Base-by-base conservation (phyloP, 2,888 invertebrate species). In the Rhynchonema sp. region DNA sequence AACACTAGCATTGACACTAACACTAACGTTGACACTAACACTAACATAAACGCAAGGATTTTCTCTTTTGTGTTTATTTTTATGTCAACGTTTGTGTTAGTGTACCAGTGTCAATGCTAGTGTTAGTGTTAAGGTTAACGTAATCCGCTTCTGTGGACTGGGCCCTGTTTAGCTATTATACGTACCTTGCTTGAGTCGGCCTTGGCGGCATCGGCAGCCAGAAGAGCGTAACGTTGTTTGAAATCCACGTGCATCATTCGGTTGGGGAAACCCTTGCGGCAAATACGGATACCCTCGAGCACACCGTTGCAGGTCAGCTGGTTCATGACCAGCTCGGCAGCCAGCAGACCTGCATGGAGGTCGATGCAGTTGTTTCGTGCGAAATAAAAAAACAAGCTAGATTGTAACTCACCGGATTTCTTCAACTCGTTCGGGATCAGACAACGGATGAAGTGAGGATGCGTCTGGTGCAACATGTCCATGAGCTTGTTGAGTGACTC, bases 251-350 rank as follows among this genome's bases (percentile, higher is more conserved):
- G 96, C 72, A 89, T 84, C 88, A 98, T 91, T 80, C 98, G 87
- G 87, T 96, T 98, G 83, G 98, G 98, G 87, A 98, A 98, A 78
- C 98, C 98, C 67, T 78, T 78, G 81, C 96, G 87, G 81, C 98
- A 98, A 82, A 98, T 98, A 88, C 98, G 92, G 83, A 98, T 98
- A 81, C 98, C 98, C 85, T 99, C 98, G 83, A 98, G 86, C 81
- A 98, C 98, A 89, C 98, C 98, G 85, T 98, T 98, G 86, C 98
- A 98, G 72, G 94, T 94, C 77, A 99, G 83, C 83, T 98, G 98
- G 80, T 98, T 94, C 87, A 98, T 88, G 65, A 98, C 96, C 80
- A 98, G 83, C 76, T 87, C 88, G 67, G 96, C 90, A 79, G 98
- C 98, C 76, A 98, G 92, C 69, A 94, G 81, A 80, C 94, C 90